These are phyloP conservation scores for Andricus curvator DNA, from an alignment of 2,888 invertebrate species.

Conservation along the genomic window DNA sequence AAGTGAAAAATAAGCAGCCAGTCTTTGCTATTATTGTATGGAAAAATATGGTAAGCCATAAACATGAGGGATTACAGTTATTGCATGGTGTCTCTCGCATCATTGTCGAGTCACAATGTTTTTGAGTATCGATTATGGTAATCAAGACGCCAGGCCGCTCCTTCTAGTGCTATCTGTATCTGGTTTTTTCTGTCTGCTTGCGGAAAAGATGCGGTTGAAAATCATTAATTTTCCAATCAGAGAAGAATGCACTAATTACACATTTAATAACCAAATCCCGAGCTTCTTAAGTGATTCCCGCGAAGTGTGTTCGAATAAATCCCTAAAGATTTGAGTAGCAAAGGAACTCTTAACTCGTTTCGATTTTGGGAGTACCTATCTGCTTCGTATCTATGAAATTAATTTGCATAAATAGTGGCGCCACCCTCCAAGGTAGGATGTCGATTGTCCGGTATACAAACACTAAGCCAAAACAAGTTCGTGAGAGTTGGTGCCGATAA, in stretches of 20 bases:
- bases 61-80: slow-evolving; percentile 58
- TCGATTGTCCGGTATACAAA: neutral
- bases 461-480: slow-evolving; percentile 46
- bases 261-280: neutral
- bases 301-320: neutral
- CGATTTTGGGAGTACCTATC: slow-evolving; percentile 5
- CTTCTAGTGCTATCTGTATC: slow-evolving; percentile 61
- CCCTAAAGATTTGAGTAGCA: neutral
- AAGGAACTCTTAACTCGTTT: slow-evolving; percentile 17
- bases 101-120: slow-evolving; percentile 62
- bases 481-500: slow-evolving; percentile 68
- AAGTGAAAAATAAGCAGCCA: slow-evolving; percentile 27
- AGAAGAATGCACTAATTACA: neutral
- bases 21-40: slow-evolving; percentile 59
- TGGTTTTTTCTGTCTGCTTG: neutral
- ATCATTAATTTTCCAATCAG: neutral
- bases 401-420: slow-evolving; percentile 68
- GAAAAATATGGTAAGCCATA: slow-evolving; percentile 67
- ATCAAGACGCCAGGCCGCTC: slow-evolving; percentile 67
- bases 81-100: slow-evolving; percentile 55
- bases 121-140: slow-evolving; percentile 70
- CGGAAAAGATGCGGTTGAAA: neutral
- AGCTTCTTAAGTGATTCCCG: neutral
- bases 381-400: slow-evolving; percentile 42
- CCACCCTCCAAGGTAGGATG: slow-evolving; percentile 52